Conservation (phyloP, 2,113 vertebrate genomes). For the Labrus mixtus region DNA sequence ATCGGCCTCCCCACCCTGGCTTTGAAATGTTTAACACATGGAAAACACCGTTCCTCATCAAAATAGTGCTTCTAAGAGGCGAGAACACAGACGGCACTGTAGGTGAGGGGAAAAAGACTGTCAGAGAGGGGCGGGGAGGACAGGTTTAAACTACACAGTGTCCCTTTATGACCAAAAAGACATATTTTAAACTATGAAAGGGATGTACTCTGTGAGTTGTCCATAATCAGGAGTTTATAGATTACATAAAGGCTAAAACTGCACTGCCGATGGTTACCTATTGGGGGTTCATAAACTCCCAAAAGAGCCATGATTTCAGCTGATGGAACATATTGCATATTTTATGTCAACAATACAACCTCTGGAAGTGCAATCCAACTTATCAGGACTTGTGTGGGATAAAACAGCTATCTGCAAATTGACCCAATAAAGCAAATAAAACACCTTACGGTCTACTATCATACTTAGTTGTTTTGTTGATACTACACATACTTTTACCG, state of each 20-base stretch:
- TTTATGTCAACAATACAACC: too few species aligned
- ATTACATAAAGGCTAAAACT: not conserved
- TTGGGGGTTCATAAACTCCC: too few species aligned
- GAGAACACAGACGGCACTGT: constrained; percentile 58
- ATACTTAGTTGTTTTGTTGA: too few species aligned
- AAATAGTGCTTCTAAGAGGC: constrained; percentile 61
- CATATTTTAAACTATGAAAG: constrained; percentile 43
- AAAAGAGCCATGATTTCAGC: too few species aligned
- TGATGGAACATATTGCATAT: too few species aligned
- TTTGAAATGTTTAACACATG: constrained; percentile 63
- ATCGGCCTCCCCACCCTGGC: constrained; percentile 45
- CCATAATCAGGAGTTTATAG: not conserved
- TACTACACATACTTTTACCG: too few species aligned
- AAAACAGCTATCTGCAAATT: too few species aligned
- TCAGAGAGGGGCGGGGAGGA: constrained; percentile 50
- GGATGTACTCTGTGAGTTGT: not conserved
- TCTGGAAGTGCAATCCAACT: too few species aligned
- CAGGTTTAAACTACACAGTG: constrained; percentile 42
- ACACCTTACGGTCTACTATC: too few species aligned
- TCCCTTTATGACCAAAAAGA: constrained; percentile 60
- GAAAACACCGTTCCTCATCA: constrained; percentile 59
- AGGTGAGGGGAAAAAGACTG: constrained; percentile 58
- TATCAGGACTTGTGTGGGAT: too few species aligned
- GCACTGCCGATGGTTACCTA: too few species aligned
- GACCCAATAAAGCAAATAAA: too few species aligned